Base-by-base conservation (phyloP, 2,888 invertebrate species). In the Mimas tiliae region DNA sequence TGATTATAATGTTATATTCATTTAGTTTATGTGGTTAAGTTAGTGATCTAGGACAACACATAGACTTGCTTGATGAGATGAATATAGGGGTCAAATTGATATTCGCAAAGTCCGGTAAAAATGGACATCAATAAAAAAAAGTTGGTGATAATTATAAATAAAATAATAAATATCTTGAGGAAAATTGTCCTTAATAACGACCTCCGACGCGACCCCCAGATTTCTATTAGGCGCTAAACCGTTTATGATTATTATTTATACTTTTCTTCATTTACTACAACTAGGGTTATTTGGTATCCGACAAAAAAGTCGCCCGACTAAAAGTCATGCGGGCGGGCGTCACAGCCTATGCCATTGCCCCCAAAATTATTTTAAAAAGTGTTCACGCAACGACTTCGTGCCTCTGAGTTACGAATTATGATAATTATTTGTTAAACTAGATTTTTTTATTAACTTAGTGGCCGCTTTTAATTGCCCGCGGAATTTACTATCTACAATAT, bases 401-500 rank as follows among this genome's bases (percentile, higher is more conserved):
- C 42, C 38, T 12, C 38, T 38, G 42, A 12, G 52, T 58, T 58
- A 42, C 58, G 42, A 58, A 42, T 58, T 58, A 58, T 58, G 19
- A 58, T 58, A 58, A 58, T 58, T 58, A 58, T 58, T 38, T 58
- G 58, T 42, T 58, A 58, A 58, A 58, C 58, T 42, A 58, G 58
- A 58, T 58, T 38, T 58, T 55, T 55, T 34, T 58, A 58, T 58
- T 58, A 58, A 58, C 42, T 58, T 16, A 34, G 19, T 19, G 42
- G 58, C 58, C 14, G 42, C n/a, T 58, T 42, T 55, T 42, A 58
- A 42, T 58, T 58, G 58, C 58, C 42, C 38, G 58, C 58, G 58
- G 58, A 42, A 16, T 50, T n/a, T 50, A 42, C 42, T 58, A n/a
- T 42, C 34, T 16, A 42, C 38, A 19, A 12, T 6, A 6, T 55